Evolutionary conservation across 2,888 invertebrate genomes (phyloP).

Genomic region (Pyrrhosoma nymphula): DNA sequence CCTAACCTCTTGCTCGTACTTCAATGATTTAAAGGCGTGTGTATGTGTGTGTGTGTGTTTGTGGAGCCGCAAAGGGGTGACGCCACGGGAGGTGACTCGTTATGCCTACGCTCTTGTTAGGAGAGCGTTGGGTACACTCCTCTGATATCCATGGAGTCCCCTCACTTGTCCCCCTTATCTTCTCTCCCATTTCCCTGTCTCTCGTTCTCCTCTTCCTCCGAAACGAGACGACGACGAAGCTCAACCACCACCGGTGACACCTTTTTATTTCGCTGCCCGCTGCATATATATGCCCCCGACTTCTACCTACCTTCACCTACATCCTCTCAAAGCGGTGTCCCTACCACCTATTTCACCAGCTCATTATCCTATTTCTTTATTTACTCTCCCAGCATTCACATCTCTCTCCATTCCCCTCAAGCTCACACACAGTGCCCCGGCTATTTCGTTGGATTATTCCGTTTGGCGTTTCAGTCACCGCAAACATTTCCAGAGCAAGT

Average conservation of each 20-base stretch:
- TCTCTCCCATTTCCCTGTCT: neutral
- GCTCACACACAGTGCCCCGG: neutral
- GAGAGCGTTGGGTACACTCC: neutral
- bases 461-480: neutral
- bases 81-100: neutral
- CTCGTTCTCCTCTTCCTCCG: neutral
- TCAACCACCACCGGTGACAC: neutral
- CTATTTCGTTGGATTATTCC: neutral
- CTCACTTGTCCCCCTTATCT: neutral
- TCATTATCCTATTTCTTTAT: constrained; percentile 6
- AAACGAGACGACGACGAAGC: neutral
- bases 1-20: neutral
- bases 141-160: neutral
- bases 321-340: neutral
- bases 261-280: neutral
- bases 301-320: neutral
- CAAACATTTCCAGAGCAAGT: neutral
- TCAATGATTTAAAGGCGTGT: neutral
- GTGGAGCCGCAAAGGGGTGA: neutral
- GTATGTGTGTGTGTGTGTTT: neutral
- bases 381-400: neutral
- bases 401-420: neutral
- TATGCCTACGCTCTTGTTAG: neutral
- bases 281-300: neutral
- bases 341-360: neutral